Evolutionary conservation across 1,140 invertebrate species (phyloP), one percentile per base, ranked within the genome.

Genomic region (Drosophila arizonae): DNA sequence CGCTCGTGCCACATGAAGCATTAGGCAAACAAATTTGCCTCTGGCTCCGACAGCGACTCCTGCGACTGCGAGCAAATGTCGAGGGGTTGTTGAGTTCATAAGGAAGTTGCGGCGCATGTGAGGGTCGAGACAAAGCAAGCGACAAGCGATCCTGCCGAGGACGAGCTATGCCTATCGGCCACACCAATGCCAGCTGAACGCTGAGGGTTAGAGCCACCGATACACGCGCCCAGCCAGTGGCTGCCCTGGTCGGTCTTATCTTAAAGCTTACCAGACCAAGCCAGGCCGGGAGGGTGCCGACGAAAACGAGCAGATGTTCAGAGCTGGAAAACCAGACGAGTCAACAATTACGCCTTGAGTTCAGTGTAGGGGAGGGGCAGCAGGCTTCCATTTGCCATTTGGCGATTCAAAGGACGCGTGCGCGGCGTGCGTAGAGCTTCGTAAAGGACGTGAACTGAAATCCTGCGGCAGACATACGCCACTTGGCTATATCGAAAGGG

Each of bases 271-370:
- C 39, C 9, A 24, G 6, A 30, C 9, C 21, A 28, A 4, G 24
- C 9, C 21, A 21, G 15, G 43, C 43, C 39, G 28, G 39, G 50
- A 55, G 74, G 85, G 81, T 60, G 82, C 68, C 54, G 64, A 26
- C 56, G 33, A 56, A 87, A 87, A 74, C 72, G 84, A 88, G 84
- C 82, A 87, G 82, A 87, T 87, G 82, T 88, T 58, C 72, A 6
- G 65, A 46, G 21, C 26, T 52, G 21, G 17, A 56, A 56, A 54
- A 72, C 58, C 66, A 33, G 58, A 52, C 33, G 54, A 81, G 33
- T 69, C 70, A 68, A 69, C 65, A 70, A 76, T 63, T 75, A 48
- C 69, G 48, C 33, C 80, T 76, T 57, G 50, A 72, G 55, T 17
- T 17, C 28, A 10, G 45, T 30, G 26, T 28, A 26, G 45, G 3